phyloP scores from a whole-genome alignment of 2,797 vertebrate species.

The Galago senegalensis region DNA sequence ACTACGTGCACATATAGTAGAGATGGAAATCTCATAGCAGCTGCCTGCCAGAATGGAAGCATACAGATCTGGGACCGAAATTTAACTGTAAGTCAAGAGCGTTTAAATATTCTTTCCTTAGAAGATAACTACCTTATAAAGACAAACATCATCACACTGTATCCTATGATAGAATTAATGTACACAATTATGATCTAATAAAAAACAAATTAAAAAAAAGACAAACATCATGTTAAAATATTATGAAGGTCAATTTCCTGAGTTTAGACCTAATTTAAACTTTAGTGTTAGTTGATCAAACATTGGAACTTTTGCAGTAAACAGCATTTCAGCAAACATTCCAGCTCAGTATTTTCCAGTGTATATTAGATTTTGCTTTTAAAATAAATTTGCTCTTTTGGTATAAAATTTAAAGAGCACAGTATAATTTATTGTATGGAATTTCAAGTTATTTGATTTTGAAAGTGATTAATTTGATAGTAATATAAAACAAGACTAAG shows the following conservation, averaged over 20 bases:
- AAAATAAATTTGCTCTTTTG: slow-evolving; percentile 61
- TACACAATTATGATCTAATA: too few relatives aligned
- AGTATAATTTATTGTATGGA: neutral
- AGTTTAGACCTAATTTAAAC: slow-evolving; percentile 74
- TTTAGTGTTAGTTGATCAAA: slow-evolving; percentile 69
- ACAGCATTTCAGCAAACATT: slow-evolving; percentile 63
- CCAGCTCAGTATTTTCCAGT: slow-evolving; percentile 41
- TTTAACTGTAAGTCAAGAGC: slow-evolving; percentile 94
- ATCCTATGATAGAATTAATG: too few relatives aligned
- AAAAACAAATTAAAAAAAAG: too few relatives aligned
- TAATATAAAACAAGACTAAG: slow-evolving; percentile 27
- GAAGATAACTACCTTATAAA: neutral
- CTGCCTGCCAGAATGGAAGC: slow-evolving; percentile 97
- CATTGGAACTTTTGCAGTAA: slow-evolving; percentile 58
- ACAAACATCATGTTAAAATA: slow-evolving; percentile 48
- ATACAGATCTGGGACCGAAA: slow-evolving; percentile 99
- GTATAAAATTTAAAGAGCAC: slow-evolving; percentile 55
- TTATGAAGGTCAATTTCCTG: slow-evolving; percentile 68
- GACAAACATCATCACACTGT: slow-evolving; percentile 15
- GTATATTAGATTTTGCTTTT: slow-evolving; percentile 52
- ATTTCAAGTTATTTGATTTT: slow-evolving; percentile 61
- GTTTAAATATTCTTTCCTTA: neutral
- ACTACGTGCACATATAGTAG: slow-evolving; percentile 97
- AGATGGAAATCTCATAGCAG: slow-evolving; percentile 96
- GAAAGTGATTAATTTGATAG: slow-evolving; percentile 43